Conservation (phyloP, 2,113 vertebrate species). For the Cygnus atratus region DNA sequence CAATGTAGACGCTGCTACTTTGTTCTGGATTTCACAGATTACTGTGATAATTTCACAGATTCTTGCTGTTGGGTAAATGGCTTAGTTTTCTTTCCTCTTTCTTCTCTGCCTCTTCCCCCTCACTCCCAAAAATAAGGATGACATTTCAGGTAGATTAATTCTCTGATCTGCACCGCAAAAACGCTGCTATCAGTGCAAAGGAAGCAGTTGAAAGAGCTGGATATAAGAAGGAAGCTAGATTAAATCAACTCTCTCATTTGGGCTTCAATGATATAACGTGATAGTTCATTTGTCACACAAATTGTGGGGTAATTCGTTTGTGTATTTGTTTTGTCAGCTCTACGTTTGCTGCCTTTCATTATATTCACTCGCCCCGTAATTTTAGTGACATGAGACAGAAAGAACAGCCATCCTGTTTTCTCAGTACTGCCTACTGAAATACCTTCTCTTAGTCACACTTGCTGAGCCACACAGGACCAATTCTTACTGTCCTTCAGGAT, state of each 20-base stretch:
- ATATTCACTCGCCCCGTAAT: not conserved
- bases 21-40: not conserved
- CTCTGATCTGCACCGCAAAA: not conserved
- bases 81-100: not conserved
- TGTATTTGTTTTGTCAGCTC: not conserved
- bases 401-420: not conserved
- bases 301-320: not conserved
- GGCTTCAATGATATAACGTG: not conserved
- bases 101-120: not conserved
- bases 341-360: not conserved
- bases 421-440: not conserved
- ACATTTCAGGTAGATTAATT: constrained; percentile 12
- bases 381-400: not conserved
- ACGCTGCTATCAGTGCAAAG: not conserved
- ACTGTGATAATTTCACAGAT: too few relatives aligned
- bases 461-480: not conserved
- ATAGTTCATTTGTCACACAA: not conserved
- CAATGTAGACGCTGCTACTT: not conserved
- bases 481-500: not conserved
- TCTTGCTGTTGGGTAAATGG: not conserved
- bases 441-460: not conserved
- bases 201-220: not conserved
- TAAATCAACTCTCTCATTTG: not conserved
- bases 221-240: not conserved
- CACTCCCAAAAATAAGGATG: not conserved